A percentile compares a stretch with the other conserved stretches of the same genome.
These are phyloP conservation scores for Drosophila cognata DNA, from an alignment of 2,888 invertebrate species.

Conservation along the genomic window DNA sequence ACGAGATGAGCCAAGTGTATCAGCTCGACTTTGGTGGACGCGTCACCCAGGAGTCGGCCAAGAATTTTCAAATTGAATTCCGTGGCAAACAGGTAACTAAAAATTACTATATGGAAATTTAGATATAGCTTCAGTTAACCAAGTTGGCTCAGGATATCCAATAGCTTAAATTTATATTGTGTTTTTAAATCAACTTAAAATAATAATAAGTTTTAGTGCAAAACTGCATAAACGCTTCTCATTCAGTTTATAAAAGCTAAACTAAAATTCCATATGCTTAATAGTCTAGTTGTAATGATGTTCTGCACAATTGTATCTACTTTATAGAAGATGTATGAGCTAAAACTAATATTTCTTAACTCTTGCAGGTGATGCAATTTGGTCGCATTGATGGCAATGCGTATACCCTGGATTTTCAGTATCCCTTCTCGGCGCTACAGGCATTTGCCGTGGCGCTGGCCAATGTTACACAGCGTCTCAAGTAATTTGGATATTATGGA, in stretches of 20 bases:
- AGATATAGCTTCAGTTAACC: neutral
- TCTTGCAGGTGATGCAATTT: constrained; percentile 98
- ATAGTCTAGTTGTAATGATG: neutral
- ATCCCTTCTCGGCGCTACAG: constrained; percentile 99
- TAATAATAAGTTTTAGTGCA: neutral
- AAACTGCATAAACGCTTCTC: neutral
- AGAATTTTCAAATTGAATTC: constrained; percentile 99
- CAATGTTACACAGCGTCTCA: constrained; percentile 85
- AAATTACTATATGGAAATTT: neutral
- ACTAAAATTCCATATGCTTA: neutral
- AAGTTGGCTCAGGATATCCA: neutral
- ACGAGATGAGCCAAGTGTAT: constrained; percentile 99
- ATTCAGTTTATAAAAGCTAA: neutral
- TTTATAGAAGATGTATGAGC: neutral
- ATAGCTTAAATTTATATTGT: neutral
- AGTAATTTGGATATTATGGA: constrained; percentile 72
- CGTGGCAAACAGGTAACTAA: constrained; percentile 94
- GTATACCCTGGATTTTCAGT: constrained; percentile 99
- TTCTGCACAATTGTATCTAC: neutral
- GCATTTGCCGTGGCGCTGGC: constrained; percentile 98
- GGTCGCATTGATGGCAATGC: constrained; percentile 99
- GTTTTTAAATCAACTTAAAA: neutral
- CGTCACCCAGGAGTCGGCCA: constrained; percentile 99
- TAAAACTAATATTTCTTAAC: neutral
- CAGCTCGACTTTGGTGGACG: constrained; percentile 99